Evolutionary conservation across 2,888 invertebrate genomes (phyloP).

Genomic region (Thymelicus sylvestris): DNA sequence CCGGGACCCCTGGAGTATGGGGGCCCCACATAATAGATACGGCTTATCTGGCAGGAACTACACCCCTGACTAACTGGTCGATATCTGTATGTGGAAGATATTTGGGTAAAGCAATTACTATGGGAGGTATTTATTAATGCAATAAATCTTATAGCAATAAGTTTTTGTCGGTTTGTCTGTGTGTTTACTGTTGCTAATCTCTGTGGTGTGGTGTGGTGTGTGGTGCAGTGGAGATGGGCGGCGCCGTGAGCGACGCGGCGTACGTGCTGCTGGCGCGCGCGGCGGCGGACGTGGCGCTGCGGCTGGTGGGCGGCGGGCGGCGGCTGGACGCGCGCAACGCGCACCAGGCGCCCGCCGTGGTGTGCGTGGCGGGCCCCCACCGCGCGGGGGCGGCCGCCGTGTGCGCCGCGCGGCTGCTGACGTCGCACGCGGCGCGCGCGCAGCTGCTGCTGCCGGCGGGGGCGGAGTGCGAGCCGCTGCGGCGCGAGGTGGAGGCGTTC

Average conservation of each 20-base stretch:
- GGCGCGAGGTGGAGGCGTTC: constrained; percentile 88
- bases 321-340: constrained; percentile 93
- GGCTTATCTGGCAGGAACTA: no score
- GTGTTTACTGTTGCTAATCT: no score
- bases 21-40: no score
- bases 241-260: constrained; percentile 87
- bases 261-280: constrained; percentile 93
- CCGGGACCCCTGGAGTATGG: no score
- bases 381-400: constrained; percentile 88
- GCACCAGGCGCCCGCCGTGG: constrained; percentile 86
- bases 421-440: constrained; percentile 19
- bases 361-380: constrained; percentile 88
- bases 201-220: background rate
- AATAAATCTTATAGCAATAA: no score
- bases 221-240: constrained; percentile 15
- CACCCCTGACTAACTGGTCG: no score
- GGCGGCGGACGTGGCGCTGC: constrained; percentile 91
- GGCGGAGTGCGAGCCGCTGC: constrained; percentile 50
- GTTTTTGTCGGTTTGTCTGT: no score
- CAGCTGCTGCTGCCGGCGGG: constrained; percentile 47
- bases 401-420: background rate
- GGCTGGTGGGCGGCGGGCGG: constrained; percentile 92
- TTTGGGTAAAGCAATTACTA: no score
- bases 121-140: no score
- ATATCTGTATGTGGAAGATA: no score